Evolutionary conservation across 1,140 invertebrate genomes (phyloP).

Genomic region (Bombus superbus): DNA sequence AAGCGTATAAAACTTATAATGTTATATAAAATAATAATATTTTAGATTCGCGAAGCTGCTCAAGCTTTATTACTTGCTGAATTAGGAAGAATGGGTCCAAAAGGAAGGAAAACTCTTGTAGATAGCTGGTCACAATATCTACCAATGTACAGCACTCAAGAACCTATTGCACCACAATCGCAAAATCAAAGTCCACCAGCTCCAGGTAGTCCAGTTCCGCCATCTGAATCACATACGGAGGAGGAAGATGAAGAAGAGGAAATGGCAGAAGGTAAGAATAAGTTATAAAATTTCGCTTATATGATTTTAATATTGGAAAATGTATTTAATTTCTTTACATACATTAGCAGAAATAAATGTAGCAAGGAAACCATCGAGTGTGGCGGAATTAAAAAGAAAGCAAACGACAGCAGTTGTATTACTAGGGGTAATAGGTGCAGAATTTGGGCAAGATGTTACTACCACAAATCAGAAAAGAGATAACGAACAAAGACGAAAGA

Average conservation of each 20-base stretch:
- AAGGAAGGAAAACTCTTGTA: slow-evolving; percentile 95
- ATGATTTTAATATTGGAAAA: neutral
- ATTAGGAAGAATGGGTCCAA: slow-evolving; percentile 93
- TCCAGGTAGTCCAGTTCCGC: slow-evolving; percentile 77
- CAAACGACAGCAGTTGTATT: slow-evolving; percentile 98
- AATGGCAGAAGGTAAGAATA: slow-evolving; percentile 79
- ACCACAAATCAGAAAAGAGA: slow-evolving; percentile 85
- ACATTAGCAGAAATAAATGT: slow-evolving; percentile 80
- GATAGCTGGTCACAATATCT: slow-evolving; percentile 98
- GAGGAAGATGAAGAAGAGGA: slow-evolving; percentile 94
- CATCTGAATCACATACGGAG: slow-evolving; percentile 84
- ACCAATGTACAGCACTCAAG: slow-evolving; percentile 90
- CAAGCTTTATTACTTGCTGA: slow-evolving; percentile 98
- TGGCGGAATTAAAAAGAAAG: slow-evolving; percentile 94
- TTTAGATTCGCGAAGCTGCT: slow-evolving; percentile 94
- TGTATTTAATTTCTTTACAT: neutral
- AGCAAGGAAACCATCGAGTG: slow-evolving; percentile 91
- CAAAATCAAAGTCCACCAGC: slow-evolving; percentile 77
- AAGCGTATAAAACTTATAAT: neutral
- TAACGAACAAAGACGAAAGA: slow-evolving; percentile 88
- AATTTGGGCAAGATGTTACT: slow-evolving; percentile 96
- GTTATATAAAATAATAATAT: neutral
- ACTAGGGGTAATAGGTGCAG: slow-evolving; percentile 97
- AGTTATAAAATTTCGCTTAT: neutral
- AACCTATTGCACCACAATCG: slow-evolving; percentile 80